Evolutionary conservation across 1,140 invertebrate species (phyloP).

Genomic region (Zaprionus tsacasi): DNA sequence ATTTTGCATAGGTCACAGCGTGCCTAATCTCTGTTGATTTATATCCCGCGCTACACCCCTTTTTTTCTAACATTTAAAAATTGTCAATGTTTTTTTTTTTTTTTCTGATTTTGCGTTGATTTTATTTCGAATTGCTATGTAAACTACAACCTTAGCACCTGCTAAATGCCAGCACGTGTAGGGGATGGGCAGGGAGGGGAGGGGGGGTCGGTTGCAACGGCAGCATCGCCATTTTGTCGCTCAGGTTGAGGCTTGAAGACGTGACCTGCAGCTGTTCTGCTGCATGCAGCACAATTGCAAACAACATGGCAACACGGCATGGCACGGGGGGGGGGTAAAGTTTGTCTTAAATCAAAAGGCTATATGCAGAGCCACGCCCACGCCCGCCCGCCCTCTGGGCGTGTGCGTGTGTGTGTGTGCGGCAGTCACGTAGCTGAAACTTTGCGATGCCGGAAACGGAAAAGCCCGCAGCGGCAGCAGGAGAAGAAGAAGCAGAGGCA

Average conservation of each 20-base stretch:
- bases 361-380: slow-evolving; percentile 11
- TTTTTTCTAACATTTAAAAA: background rate
- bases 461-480: slow-evolving; percentile 22
- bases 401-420: background rate
- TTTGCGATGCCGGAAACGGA: slow-evolving; percentile 68
- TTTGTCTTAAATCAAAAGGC: slow-evolving; percentile 65
- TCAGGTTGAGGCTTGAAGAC: slow-evolving; percentile 51
- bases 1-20: slow-evolving; percentile 23
- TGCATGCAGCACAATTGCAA: slow-evolving; percentile 39
- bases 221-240: background rate
- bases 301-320: slow-evolving; percentile 35
- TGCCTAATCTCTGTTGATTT: slow-evolving; percentile 62
- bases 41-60: background rate
- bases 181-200: background rate
- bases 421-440: slow-evolving; percentile 56
- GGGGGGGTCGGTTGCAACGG: background rate
- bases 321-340: slow-evolving; percentile 6
- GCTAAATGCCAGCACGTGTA: slow-evolving; percentile 3
- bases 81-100: slow-evolving; percentile 55
- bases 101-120: background rate
- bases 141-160: slow-evolving; percentile 5
- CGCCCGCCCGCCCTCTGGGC: background rate
- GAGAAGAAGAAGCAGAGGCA: slow-evolving; percentile 14
- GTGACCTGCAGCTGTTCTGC: slow-evolving; percentile 54
- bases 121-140: slow-evolving; percentile 1